These are phyloP conservation scores for Sarcophaga subvicina DNA, from an alignment of 2,888 invertebrate genomes.

Conservation along the genomic window DNA sequence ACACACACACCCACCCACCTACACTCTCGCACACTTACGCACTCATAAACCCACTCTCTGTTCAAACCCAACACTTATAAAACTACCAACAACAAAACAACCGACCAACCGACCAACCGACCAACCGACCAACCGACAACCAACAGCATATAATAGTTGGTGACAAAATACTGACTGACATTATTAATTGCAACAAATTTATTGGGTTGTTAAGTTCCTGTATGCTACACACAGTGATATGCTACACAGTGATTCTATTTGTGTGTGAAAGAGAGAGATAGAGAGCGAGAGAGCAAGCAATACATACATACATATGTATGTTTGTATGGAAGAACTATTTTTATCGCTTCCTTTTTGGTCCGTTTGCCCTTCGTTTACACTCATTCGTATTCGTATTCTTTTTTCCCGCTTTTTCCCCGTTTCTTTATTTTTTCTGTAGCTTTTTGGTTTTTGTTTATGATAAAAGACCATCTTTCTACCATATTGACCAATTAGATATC, in stretches of 20 bases:
- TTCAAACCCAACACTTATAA: neutral
- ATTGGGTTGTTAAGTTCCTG: conserved; percentile 60
- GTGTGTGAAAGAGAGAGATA: neutral
- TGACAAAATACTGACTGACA: conserved; percentile 67
- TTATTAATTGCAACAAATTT: conserved; percentile 67
- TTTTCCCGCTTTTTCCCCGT: neutral
- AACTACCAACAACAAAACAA: neutral
- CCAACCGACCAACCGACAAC: neutral
- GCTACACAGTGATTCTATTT: neutral
- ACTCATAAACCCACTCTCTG: neutral
- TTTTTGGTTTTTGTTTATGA: conserved; percentile 42
- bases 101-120: neutral
- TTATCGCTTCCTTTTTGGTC: neutral
- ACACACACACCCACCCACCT: neutral
- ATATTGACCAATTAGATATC: conserved; percentile 67
- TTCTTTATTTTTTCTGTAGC: neutral
- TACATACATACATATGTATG: neutral
- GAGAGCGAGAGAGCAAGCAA: neutral
- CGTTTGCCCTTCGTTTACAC: neutral
- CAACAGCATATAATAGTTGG: conserved; percentile 60
- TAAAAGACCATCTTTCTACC: conserved; percentile 56
- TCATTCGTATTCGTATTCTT: conserved; percentile 2
- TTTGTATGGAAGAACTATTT: neutral
- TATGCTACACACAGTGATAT: too few relatives aligned
- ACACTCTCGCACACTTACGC: neutral